Percentiles rank a stretch among this genome's conserved stretches.
Evolutionary conservation across 1,140 invertebrate species (phyloP).

Genomic region (Ceratosolen fusciceps): DNA sequence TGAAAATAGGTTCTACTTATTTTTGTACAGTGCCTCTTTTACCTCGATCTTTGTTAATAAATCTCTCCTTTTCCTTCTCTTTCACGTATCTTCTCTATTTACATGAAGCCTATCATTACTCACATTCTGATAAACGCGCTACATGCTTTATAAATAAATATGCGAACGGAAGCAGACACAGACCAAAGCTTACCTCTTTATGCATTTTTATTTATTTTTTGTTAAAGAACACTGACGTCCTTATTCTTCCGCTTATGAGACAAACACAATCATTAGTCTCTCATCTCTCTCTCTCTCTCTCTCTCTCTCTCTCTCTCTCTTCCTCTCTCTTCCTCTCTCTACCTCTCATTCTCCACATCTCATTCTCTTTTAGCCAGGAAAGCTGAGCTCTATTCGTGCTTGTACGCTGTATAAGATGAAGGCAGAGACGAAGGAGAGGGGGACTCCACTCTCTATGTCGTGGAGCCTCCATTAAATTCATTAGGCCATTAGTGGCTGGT

Average conservation of each 20-base stretch:
- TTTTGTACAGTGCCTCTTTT: too few species aligned
- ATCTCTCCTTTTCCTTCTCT: constrained; percentile 26
- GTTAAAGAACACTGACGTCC: neutral
- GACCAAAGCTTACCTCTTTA: neutral
- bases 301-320: constrained; percentile 2
- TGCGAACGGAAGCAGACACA: neutral
- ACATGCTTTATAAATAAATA: too few species aligned
- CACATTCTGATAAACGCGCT: too few species aligned
- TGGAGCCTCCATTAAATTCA: constrained; percentile 72
- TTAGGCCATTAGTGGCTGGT: constrained; percentile 71
- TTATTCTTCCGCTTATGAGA: constrained; percentile 8
- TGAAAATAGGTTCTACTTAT: neutral
- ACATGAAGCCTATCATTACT: too few species aligned
- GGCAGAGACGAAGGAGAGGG: constrained; percentile 17
- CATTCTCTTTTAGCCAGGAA: neutral
- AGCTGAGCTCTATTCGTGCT: constrained; percentile 1
- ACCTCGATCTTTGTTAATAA: constrained; percentile 11
- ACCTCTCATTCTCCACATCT: neutral
- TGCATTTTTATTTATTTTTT: constrained; percentile 1
- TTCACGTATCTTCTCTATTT: constrained; percentile 23
- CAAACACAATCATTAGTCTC: neutral
- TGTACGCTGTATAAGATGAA: constrained; percentile 16
- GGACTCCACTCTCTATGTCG: constrained; percentile 56
- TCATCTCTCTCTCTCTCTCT: neutral
- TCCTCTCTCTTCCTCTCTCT: neutral